A percentile compares a stretch with the other conserved stretches of the same genome.
phyloP scores from a whole-genome alignment of 2,797 vertebrate genomes.

The Hemibagrus guttatus region DNA sequence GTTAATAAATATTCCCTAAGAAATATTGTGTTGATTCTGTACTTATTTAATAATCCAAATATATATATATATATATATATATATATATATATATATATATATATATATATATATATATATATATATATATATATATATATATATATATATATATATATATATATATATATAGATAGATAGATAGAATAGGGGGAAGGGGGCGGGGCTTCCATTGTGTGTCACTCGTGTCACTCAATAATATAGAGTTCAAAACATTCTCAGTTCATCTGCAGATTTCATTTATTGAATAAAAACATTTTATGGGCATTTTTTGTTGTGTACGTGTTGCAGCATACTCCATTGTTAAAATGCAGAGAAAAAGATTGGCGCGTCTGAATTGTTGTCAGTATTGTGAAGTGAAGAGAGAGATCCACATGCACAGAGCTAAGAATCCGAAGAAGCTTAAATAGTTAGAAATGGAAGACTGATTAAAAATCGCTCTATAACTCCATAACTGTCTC shows the following conservation, averaged over 20 bases:
- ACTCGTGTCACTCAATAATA: neutral
- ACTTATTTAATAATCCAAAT: neutral
- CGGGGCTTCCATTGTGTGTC: too few species aligned
- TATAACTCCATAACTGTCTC: neutral
- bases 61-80: too few species aligned
- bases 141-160: too few species aligned
- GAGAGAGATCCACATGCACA: neutral
- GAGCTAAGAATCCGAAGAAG: neutral
- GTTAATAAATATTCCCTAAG: too few species aligned
- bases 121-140: too few species aligned
- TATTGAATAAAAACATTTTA: neutral
- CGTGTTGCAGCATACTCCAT: neutral
- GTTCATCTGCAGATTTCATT: neutral
- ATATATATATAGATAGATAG: too few species aligned
- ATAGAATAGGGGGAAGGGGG: neutral
- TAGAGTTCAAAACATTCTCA: neutral
- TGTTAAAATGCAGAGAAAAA: neutral
- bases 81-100: too few species aligned
- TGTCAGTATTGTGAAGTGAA: neutral
- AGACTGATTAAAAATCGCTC: neutral
- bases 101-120: too few species aligned
- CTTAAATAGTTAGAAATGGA: neutral
- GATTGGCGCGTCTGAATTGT: neutral
- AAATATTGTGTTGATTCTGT: neutral
- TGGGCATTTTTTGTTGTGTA: neutral